Base-by-base conservation (phyloP, 2,113 vertebrate genomes). In the Alexandromys fortis region DNA sequence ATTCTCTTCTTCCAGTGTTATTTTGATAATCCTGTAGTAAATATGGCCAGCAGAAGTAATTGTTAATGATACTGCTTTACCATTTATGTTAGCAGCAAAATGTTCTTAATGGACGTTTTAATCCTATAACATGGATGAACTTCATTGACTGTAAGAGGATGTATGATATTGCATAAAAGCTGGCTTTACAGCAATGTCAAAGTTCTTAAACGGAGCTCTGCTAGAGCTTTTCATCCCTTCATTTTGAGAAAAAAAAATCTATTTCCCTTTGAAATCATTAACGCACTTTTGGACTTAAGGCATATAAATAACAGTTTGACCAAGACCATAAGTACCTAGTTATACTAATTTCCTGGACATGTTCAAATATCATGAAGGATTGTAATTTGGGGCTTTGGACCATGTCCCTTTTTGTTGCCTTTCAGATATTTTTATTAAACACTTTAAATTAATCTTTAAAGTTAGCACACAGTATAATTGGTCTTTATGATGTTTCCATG, bases 1-100 rank as follows among this genome's bases (percentile, higher is more conserved):
- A 94, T 96, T 87, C 14, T 86, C 73, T 90, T 92, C 58, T 92
- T 93, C 4, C 45, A 61, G 11, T 90, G 11, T 83, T 82, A 24
- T 73, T 96, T 24, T 77, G 55, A 86, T 72, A 83, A 76, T 77
- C 86, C 90, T 83, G 4, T 26, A 88, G 33, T 82, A 96, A 52
- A 78, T 90, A 58, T n/a, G 73, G 7, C 8, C 10, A 73, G 21
- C 76, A 73, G 8, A 55, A 82, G 45, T 72, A 63, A 52, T 79
- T 91, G 19, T 67, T 86, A 55, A 87, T 93, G 81, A 89, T 13
- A 13, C 17, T 89, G 24, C 70, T 78, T 95, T 72, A 86, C 38
- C 30, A 82, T 68, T 75, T 76, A 75, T 76, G 8, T 89, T 81
- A 94, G 26, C 9, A 72, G 61, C 7, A 82, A 83, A 70, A 67